These are phyloP conservation scores for Ifrita kowaldi DNA, from an alignment of 2,113 vertebrate species.

Conservation along the genomic window DNA sequence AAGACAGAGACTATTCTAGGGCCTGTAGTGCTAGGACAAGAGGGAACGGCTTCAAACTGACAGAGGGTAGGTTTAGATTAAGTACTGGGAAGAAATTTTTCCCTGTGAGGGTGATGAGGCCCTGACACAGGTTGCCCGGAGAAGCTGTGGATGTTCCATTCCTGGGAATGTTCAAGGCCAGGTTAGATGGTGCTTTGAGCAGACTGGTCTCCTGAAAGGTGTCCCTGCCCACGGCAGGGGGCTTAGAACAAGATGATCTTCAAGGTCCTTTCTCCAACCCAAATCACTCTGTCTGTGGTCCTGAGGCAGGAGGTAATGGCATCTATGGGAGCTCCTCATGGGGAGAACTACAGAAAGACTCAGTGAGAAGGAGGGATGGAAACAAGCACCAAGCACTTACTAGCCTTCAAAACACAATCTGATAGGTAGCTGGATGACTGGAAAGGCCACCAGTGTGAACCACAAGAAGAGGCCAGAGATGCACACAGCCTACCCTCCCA, in stretches of 20 bases:
- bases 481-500: neutral
- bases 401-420: neutral
- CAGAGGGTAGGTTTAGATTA: neutral
- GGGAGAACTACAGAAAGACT: fast-evolving
- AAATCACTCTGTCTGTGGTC: neutral
- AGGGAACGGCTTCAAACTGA: neutral
- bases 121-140: neutral
- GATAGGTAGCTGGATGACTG: neutral
- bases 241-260: neutral
- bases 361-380: neutral
- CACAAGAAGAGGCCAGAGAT: neutral
- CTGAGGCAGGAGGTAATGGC: neutral
- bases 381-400: neutral
- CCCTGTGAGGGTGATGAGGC: neutral
- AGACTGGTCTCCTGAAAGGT: neutral
- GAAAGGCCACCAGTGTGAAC: neutral
- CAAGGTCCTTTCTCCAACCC: neutral
- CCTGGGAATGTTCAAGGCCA: neutral
- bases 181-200: neutral
- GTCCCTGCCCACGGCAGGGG: neutral
- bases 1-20: neutral
- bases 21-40: neutral
- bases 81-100: neutral
- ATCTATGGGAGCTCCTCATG: neutral
- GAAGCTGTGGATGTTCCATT: neutral